Conservation (phyloP, 2,888 invertebrate genomes). For the Linnaemya tessellans region DNA sequence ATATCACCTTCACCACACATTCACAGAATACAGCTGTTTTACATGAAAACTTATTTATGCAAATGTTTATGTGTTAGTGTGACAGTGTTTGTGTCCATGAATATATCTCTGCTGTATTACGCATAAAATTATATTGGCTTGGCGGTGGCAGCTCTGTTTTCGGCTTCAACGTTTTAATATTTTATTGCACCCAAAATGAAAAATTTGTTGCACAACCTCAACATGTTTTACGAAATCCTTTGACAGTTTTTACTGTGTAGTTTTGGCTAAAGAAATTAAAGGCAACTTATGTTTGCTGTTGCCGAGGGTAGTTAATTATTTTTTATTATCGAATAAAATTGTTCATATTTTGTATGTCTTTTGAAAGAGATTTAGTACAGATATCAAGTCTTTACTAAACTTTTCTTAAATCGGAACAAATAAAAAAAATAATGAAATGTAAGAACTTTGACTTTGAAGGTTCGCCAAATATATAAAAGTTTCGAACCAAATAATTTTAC, state of each 20-base stretch:
- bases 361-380: no score
- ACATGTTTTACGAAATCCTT: constrained; percentile 25
- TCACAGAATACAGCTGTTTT: background rate
- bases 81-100: background rate
- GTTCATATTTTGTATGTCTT: no score
- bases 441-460: no score
- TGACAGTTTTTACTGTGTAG: background rate
- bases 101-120: background rate
- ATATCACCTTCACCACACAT: constrained; percentile 21
- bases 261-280: background rate
- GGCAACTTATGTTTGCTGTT: no score
- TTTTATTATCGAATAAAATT: no score
- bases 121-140: background rate
- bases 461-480: no score
- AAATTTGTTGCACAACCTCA: constrained; percentile 10
- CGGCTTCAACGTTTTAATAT: background rate
- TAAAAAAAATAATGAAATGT: no score
- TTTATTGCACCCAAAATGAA: background rate
- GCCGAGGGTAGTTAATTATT: no score
- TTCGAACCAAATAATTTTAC: no score
- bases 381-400: no score
- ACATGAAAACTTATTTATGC: background rate
- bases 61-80: background rate
- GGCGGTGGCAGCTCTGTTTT: constrained; percentile 15
- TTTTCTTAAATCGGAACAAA: no score